Conservation (phyloP, 2,797 vertebrate species). For the Hippopotamyrus pictus region DNA sequence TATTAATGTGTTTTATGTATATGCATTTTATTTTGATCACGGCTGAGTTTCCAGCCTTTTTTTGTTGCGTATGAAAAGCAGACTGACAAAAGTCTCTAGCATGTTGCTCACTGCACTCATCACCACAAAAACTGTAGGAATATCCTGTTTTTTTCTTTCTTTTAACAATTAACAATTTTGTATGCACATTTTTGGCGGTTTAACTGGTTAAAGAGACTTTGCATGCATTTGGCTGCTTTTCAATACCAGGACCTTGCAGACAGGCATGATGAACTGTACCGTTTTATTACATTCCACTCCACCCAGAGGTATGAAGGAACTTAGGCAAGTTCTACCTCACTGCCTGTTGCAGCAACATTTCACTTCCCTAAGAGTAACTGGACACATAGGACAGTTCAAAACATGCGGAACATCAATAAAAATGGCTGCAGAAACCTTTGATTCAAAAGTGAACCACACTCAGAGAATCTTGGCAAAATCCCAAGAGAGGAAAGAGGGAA, state of each 20-base stretch:
- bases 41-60: not conserved
- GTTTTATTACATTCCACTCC: slow-evolving; percentile 16
- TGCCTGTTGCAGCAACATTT: not conserved
- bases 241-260: slow-evolving; percentile 14
- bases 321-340: not conserved
- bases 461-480: slow-evolving; percentile 19
- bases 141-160: not conserved
- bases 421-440: slow-evolving; percentile 3
- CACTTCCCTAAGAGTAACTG: not conserved
- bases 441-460: slow-evolving; percentile 14
- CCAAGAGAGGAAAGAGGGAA: slow-evolving; percentile 20
- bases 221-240: slow-evolving; percentile 15
- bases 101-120: not conserved
- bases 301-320: not conserved
- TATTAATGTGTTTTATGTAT: not conserved
- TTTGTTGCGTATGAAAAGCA: not conserved
- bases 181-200: not conserved
- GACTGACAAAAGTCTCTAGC: not conserved
- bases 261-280: slow-evolving; percentile 19
- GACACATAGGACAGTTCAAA: slow-evolving; percentile 11
- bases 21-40: not conserved
- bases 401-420: slow-evolving; percentile 6
- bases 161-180: not conserved
- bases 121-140: not conserved
- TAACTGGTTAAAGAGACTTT: not conserved